These are phyloP conservation scores for Rhopalosiphum nymphaeae DNA, from an alignment of 2,888 invertebrate species.

Conservation along the genomic window DNA sequence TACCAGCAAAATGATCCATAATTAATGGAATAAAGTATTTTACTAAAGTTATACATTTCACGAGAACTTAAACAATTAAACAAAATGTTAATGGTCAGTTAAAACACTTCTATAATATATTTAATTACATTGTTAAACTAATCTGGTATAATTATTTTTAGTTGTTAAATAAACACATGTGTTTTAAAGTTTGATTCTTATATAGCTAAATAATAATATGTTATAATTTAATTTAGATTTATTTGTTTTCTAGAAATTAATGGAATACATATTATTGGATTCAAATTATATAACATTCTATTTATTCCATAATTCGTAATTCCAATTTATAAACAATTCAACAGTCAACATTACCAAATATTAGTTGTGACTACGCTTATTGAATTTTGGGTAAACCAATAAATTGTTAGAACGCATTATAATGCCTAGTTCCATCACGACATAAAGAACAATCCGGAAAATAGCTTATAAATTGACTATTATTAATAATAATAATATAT, in stretches of 20 bases:
- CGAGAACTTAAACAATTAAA: conserved; percentile 12
- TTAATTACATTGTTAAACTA: not conserved
- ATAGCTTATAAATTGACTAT: conserved; percentile 34
- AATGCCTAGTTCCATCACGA: not conserved
- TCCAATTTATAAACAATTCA: not conserved
- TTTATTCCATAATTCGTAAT: not conserved
- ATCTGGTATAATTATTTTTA: not conserved
- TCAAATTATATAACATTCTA: not conserved
- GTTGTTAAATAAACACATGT: not conserved
- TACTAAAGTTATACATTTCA: not conserved
- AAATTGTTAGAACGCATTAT: conserved; percentile 40
- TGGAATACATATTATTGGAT: not conserved
- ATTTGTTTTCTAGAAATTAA: not conserved
- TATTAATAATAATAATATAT: conserved; percentile 40
- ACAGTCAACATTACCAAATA: not conserved
- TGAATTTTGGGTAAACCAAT: conserved; percentile 37
- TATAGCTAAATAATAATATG: not conserved
- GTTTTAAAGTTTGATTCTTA: not conserved
- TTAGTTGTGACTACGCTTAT: conserved; percentile 1
- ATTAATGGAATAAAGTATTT: not conserved
- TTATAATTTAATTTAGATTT: not conserved
- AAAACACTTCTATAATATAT: not conserved
- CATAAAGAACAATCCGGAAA: conserved; percentile 7
- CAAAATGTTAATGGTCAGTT: not conserved
- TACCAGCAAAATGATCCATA: no score